Evolutionary conservation across 2,888 invertebrate species (phyloP).

Genomic region (Vandiemenella viatica): DNA sequence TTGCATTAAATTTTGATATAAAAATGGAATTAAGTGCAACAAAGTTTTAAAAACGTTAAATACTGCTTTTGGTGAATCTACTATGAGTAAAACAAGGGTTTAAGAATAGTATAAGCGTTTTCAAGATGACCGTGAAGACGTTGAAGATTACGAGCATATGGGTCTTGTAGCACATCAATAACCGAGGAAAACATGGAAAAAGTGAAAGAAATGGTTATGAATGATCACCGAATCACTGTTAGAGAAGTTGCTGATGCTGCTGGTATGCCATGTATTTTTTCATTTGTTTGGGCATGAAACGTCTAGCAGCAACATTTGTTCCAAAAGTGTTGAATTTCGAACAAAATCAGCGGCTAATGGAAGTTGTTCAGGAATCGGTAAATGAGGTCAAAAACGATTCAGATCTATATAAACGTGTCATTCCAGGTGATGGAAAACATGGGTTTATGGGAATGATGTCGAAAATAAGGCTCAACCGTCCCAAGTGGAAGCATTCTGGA

Average conservation of each 20-base stretch:
- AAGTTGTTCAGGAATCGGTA: neutral
- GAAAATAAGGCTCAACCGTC: neutral
- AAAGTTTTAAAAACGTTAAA: neutral
- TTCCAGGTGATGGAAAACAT: neutral
- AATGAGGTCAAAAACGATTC: neutral
- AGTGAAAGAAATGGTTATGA: constrained; percentile 18
- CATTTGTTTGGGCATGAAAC: neutral
- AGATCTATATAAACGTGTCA: neutral
- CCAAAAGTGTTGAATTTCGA: neutral
- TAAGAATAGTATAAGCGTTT: neutral
- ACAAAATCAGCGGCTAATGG: neutral
- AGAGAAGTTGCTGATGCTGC: neutral
- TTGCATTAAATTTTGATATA: neutral
- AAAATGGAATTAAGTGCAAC: neutral
- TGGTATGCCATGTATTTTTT: neutral
- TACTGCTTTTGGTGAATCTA: neutral
- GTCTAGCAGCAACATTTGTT: neutral
- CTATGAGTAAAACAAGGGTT: neutral
- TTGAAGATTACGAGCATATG: constrained; percentile 18
- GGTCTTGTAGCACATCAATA: constrained; percentile 19
- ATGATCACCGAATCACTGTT: constrained; percentile 12
- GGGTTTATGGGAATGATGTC: neutral
- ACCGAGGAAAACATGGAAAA: constrained; percentile 14
- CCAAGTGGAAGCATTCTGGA: neutral
- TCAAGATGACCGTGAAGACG: constrained; percentile 3